Evolutionary conservation across 2,797 vertebrate species (phyloP), one percentile per base, ranked within the genome.

Genomic region (Sardinella longiceps): DNA sequence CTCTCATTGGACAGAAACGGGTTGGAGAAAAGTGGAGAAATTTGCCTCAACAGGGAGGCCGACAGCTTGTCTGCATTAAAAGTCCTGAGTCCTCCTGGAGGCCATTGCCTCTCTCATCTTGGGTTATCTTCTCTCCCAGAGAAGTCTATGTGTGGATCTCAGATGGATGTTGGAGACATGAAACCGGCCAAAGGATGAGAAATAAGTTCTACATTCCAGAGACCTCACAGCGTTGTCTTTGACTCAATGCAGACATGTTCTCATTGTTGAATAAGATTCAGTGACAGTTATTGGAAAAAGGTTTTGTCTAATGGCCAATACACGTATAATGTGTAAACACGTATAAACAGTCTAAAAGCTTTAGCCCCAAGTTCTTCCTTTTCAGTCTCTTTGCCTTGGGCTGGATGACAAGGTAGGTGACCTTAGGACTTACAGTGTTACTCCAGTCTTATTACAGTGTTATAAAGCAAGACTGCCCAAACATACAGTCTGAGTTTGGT

Each of bases 1-100:
- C 90, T 93, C 92, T 93, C 90, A 93, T 93, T 80, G 88, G 88
- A n/a, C n/a, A n/a, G n/a, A n/a, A n/a, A n/a, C n/a, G 51, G 51
- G 86, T 87, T 43, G 4, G 11, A 46, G 25, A 85, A 86, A 92
- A 91, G 89, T 84, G 92, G 89, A 91, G 92, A 90, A 90, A 87
- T 90, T 90, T 89, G 88, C 81, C 87, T 88, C 12, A 18, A 3
- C 18, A 87, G 88, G 91, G 88, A 85, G 12, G 70, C 6, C 37
- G 91, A 91, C 93, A 95, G 94, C 91, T 94, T 95, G 91, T 90
- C 90, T 89, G 88, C 92, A 90, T 95, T 95, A 94, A 77, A 77
- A 18, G 84, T 85, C 87, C 89, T 77, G 2, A 83, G 91, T 90
- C 92, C 87, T n/a, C n/a, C n/a, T n/a, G n/a, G n/a, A n/a, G n/a